phyloP scores from a whole-genome alignment of 2,888 invertebrate species.

The Nebria salina region DNA sequence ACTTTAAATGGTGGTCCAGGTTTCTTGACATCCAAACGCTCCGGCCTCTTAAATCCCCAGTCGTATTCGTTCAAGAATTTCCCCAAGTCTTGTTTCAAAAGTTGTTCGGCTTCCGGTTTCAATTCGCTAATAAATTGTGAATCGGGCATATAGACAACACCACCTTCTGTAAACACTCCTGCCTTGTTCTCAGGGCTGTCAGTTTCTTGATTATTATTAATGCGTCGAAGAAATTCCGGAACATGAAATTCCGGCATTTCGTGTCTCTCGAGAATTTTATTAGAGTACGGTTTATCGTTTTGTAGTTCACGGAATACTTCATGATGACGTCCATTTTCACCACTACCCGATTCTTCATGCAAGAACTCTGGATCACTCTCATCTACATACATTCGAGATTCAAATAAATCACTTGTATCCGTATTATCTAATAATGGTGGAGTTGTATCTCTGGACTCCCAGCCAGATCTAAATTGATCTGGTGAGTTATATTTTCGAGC shows the following conservation, averaged over 20 bases:
- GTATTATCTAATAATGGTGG: conserved; percentile 52
- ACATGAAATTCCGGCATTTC: conserved; percentile 47
- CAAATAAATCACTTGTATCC: conserved; percentile 60
- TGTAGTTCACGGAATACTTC: conserved; percentile 51
- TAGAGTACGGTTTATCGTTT: conserved; percentile 41
- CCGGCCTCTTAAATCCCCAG: conserved; percentile 86
- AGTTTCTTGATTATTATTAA: conserved; percentile 45
- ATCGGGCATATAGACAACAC: conserved; percentile 66
- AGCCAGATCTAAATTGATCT: conserved; percentile 62
- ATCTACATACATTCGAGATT: conserved; percentile 68
- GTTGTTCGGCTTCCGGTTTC: conserved; percentile 49
- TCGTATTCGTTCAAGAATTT: conserved; percentile 71
- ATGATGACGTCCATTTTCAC: conserved; percentile 54
- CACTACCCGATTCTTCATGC: conserved; percentile 59
- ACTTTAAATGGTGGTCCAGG: conserved; percentile 84
- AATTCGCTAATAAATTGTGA: conserved; percentile 50
- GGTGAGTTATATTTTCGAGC: conserved; percentile 63
- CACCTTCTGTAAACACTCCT: conserved; percentile 72
- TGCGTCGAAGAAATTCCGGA: conserved; percentile 47
- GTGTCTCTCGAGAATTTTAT: conserved; percentile 30
- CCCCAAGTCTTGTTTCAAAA: conserved; percentile 63
- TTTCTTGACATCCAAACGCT: conserved; percentile 92
- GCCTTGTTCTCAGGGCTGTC: conserved; percentile 50
- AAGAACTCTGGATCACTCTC: conserved; percentile 61
- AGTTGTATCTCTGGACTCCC: conserved; percentile 58